Conservation (phyloP, 2,797 vertebrate species). For the Callimico goeldii region DNA sequence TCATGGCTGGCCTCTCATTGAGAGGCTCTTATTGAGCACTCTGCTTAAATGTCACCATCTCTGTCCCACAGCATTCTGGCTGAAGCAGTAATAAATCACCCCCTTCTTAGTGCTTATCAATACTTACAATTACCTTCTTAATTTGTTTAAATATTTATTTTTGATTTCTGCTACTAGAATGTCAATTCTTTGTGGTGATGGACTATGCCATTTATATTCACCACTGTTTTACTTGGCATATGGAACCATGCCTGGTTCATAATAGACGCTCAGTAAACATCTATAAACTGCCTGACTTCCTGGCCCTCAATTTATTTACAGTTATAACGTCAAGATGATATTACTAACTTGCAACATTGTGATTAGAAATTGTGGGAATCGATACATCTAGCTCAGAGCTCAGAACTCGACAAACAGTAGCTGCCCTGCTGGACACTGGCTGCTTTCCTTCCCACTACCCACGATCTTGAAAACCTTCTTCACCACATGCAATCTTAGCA, state of each 20-base stretch:
- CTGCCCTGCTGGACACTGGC: not conserved
- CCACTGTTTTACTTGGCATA: not conserved
- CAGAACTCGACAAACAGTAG: not conserved
- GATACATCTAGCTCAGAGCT: accelerated
- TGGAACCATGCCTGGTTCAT: not conserved
- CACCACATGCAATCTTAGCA: constrained; percentile 43
- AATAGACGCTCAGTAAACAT: not conserved
- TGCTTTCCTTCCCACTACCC: constrained; percentile 34
- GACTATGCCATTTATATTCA: not conserved
- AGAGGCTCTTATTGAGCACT: not conserved
- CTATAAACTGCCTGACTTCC: not conserved
- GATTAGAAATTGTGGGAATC: not conserved
- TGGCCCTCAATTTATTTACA: not conserved
- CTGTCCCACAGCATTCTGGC: not conserved
- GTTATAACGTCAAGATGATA: too few relatives aligned
- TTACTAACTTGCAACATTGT: not conserved
- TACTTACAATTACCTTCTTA: not conserved
- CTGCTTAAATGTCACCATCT: not conserved
- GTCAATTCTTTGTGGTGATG: not conserved
- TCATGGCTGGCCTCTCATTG: not conserved
- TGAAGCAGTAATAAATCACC: not conserved
- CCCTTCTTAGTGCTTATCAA: not conserved
- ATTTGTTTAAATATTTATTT: not conserved
- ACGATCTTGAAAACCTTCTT: constrained; percentile 43
- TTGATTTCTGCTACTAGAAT: not conserved